These are phyloP conservation scores for Leptodirus hochenwartii DNA, from an alignment of 2,888 invertebrate species.

Conservation along the genomic window DNA sequence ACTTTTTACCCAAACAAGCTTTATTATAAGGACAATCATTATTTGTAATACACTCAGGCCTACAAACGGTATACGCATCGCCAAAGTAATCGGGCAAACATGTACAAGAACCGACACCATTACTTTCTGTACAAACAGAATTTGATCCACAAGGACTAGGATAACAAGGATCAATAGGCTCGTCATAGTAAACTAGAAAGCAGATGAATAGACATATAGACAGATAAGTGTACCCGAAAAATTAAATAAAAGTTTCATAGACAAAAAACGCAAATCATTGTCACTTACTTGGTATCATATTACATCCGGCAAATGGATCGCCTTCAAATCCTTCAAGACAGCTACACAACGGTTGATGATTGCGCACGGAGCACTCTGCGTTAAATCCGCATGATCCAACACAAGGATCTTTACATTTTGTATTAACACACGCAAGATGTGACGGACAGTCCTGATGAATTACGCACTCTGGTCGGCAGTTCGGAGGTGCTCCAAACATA, in stretches of 20 bases:
- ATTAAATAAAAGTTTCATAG: no score
- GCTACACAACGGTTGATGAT: conserved; percentile 57
- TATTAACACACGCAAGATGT: conserved; percentile 49
- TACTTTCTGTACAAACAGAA: conserved; percentile 63
- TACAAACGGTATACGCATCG: conserved; percentile 71
- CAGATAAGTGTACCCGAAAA: no score
- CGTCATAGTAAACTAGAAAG: no score
- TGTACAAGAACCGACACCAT: conserved; percentile 66
- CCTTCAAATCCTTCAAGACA: conserved; percentile 59
- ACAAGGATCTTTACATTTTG: conserved; percentile 60
- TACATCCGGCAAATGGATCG: conserved; percentile 60
- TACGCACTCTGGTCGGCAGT: conserved; percentile 59
- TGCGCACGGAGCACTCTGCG: conserved; percentile 52
- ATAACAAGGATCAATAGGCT: conserved; percentile 58
- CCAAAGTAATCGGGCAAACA: conserved; percentile 71
- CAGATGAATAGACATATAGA: no score
- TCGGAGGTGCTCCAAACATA: conserved; percentile 61
- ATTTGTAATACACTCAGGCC: conserved; percentile 72
- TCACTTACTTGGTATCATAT: background rate
- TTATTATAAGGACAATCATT: conserved; percentile 58
- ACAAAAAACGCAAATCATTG: no score
- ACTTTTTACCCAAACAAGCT: conserved; percentile 73
- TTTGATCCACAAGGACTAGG: conserved; percentile 79
- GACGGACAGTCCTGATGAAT: conserved; percentile 64
- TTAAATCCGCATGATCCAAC: conserved; percentile 59